These are phyloP conservation scores for Drepanosiphum platanoidis DNA, from an alignment of 2,888 invertebrate genomes.

Conservation along the genomic window DNA sequence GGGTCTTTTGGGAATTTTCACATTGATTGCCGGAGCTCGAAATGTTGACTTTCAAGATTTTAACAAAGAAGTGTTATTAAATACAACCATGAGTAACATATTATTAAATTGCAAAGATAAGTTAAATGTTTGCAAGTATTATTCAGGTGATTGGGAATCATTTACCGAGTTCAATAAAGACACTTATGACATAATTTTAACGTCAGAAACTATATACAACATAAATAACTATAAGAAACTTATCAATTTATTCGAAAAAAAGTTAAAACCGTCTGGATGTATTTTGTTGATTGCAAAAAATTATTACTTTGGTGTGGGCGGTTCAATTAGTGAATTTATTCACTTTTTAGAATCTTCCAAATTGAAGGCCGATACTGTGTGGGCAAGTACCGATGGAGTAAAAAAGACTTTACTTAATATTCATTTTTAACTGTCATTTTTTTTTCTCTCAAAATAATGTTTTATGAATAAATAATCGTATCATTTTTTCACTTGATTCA, in stretches of 20 bases:
- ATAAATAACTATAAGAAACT: slow-evolving; percentile 81
- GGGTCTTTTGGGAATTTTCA: slow-evolving; percentile 86
- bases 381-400: slow-evolving; percentile 74
- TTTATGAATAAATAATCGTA: background rate
- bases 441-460: background rate
- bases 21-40: slow-evolving; percentile 74
- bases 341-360: slow-evolving; percentile 70
- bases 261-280: slow-evolving; percentile 73
- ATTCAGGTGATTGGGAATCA: slow-evolving; percentile 80
- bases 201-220: slow-evolving; percentile 95
- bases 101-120: slow-evolving; percentile 73
- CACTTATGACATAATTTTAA: slow-evolving; percentile 83
- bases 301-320: slow-evolving; percentile 95
- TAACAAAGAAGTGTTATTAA: slow-evolving; percentile 84
- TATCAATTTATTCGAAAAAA: slow-evolving; percentile 74
- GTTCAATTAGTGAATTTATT: slow-evolving; percentile 82
- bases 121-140: slow-evolving; percentile 69
- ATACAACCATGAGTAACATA: slow-evolving; percentile 85
- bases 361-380: slow-evolving; percentile 72
- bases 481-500: too few relatives aligned
- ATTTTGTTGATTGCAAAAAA: slow-evolving; percentile 83
- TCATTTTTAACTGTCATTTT: slow-evolving; percentile 35
- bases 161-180: slow-evolving; percentile 68
- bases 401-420: slow-evolving; percentile 63
- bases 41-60: slow-evolving; percentile 91